These are phyloP conservation scores for Gopherus evgoodei DNA, from an alignment of 2,113 vertebrate genomes.

Conservation along the genomic window DNA sequence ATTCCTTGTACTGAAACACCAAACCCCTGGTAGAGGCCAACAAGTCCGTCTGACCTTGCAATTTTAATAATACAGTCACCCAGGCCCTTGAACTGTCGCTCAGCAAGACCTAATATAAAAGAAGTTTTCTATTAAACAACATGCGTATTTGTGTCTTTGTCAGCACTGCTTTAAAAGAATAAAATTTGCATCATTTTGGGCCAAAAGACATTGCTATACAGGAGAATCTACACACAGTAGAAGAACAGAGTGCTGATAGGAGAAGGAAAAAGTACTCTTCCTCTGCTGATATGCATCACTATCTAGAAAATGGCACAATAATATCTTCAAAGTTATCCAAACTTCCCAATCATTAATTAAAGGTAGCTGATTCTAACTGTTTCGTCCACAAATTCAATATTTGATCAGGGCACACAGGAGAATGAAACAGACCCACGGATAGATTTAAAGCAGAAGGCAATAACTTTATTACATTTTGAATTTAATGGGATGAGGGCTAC, in stretches of 20 bases:
- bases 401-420: accelerated
- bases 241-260: background rate
- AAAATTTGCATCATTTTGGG: background rate
- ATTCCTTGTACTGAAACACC: constrained; percentile 71
- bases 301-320: background rate
- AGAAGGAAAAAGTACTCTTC: background rate
- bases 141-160: background rate
- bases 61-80: constrained; percentile 64
- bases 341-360: background rate
- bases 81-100: constrained; percentile 69
- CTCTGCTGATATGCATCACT: background rate
- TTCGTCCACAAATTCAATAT: background rate
- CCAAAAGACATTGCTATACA: background rate
- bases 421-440: background rate
- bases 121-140: background rate
- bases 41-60: constrained; percentile 53
- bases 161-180: background rate
- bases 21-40: constrained; percentile 66
- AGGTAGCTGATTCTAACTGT: background rate
- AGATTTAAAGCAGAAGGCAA: background rate
- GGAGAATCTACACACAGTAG: background rate
- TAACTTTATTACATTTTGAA: background rate
- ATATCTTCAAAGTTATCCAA: background rate
- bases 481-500: background rate
- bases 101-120: constrained; percentile 48